A percentile compares a stretch with the other conserved stretches of the same genome.
phyloP scores from a whole-genome alignment of 2,797 vertebrate species.

The Bryconaethiops microstoma region DNA sequence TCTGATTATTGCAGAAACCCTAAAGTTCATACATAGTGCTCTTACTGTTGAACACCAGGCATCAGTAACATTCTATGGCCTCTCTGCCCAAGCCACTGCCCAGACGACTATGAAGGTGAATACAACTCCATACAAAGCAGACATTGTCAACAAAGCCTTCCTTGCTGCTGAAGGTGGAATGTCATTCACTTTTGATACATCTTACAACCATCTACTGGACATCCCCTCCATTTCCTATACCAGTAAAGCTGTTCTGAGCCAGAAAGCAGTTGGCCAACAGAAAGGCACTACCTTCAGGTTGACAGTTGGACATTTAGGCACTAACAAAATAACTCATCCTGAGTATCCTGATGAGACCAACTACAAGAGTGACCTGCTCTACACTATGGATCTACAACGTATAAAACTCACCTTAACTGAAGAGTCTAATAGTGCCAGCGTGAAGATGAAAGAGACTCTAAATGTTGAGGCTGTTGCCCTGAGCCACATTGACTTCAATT shows the following conservation, averaged over 20 bases:
- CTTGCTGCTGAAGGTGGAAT: constrained; percentile 80
- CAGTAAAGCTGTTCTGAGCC: constrained; percentile 74
- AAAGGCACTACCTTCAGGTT: constrained; percentile 71
- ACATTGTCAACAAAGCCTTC: constrained; percentile 76
- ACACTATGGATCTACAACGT: constrained; percentile 71
- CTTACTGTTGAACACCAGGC: constrained; percentile 82
- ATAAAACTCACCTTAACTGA: constrained; percentile 73
- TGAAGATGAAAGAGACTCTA: constrained; percentile 84
- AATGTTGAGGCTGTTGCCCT: constrained; percentile 74
- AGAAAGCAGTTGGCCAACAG: constrained; percentile 74
- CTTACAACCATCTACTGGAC: constrained; percentile 80
- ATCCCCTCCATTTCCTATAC: constrained; percentile 75
- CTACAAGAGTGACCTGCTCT: constrained; percentile 73
- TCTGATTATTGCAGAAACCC: constrained; percentile 79
- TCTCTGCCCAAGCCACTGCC: constrained; percentile 77
- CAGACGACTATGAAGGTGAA: constrained; percentile 78
- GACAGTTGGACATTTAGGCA: constrained; percentile 74
- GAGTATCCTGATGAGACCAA: constrained; percentile 76
- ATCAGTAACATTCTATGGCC: constrained; percentile 77
- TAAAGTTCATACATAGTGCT: constrained; percentile 77
- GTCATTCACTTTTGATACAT: constrained; percentile 77
- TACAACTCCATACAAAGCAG: constrained; percentile 76
- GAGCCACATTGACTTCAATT: constrained; percentile 72
- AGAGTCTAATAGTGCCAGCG: constrained; percentile 76
- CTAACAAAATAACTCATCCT: constrained; percentile 70